Evolutionary conservation across 2,797 vertebrate species (phyloP).

Genomic region (Myotis daubentonii): DNA sequence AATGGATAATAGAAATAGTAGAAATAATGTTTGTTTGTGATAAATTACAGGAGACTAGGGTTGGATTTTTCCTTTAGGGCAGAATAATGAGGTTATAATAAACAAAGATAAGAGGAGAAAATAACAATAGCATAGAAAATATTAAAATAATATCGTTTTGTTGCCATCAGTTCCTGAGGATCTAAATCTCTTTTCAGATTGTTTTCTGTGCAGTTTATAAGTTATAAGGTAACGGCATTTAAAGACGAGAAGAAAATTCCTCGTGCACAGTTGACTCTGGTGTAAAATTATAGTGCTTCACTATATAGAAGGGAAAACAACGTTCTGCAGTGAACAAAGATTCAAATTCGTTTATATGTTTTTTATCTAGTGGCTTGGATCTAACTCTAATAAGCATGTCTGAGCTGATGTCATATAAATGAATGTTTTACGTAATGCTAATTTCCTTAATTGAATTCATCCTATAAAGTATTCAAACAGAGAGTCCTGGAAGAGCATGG

Average conservation of each 20-base stretch:
- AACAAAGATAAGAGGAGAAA: not conserved
- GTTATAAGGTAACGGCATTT: not conserved
- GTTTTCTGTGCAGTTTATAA: not conserved
- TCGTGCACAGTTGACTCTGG: not conserved
- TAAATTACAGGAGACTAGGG: not conserved
- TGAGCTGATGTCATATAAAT: not conserved
- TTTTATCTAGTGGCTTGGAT: not conserved
- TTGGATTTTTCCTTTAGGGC: not conserved
- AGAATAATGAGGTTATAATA: slow-evolving; percentile 19
- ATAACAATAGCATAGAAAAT: not conserved
- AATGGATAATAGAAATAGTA: not conserved
- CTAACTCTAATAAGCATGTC: slow-evolving; percentile 10
- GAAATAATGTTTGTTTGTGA: not conserved
- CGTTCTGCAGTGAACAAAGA: not conserved
- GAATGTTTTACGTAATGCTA: not conserved
- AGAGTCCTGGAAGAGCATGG: not conserved
- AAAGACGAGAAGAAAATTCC: not conserved
- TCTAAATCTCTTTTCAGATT: not conserved
- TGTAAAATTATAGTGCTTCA: not conserved
- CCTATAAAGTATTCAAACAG: not conserved
- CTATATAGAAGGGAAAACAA: not conserved
- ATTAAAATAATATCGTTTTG: not conserved
- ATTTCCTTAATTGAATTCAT: not conserved
- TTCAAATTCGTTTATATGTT: not conserved
- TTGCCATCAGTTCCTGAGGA: not conserved